phyloP scores from a whole-genome alignment of 2,113 vertebrate species.

The Jacana jacana region DNA sequence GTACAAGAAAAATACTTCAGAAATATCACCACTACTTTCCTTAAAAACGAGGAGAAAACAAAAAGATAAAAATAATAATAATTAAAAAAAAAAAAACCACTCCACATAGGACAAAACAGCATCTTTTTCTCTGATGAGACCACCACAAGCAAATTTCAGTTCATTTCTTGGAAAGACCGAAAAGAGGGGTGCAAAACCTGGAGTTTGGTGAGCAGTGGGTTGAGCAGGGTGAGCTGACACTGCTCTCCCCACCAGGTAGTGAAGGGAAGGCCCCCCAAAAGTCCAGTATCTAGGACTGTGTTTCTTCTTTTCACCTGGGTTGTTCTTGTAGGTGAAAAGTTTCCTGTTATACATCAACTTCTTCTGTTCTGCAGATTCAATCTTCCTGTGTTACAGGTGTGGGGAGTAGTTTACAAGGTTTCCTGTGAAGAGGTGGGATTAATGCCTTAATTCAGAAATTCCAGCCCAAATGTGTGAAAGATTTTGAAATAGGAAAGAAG shows the following conservation, averaged over 20 bases:
- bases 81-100: rapidly evolving
- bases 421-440: not conserved
- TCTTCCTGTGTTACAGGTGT: not conserved
- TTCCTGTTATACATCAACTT: not conserved
- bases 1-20: not conserved
- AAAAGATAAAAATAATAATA: too few species aligned
- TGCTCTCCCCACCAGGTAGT: not conserved
- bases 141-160: not conserved
- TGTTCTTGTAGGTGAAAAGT: not conserved
- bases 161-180: not conserved
- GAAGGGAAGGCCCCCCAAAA: not conserved
- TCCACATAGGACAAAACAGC: not conserved
- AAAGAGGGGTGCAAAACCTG: not conserved
- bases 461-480: not conserved
- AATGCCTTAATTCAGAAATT: not conserved
- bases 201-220: not conserved
- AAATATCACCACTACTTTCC: not conserved
- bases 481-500: not conserved
- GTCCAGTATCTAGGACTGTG: not conserved
- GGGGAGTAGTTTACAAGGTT: not conserved
- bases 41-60: not conserved
- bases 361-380: not conserved
- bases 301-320: not conserved
- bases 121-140: too few species aligned
- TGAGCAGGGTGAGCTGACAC: not conserved